A percentile compares a stretch with the other conserved stretches of the same genome.
These are phyloP conservation scores for Pseudachorutes palmiensis DNA, from an alignment of 1,140 invertebrate species.

Conservation along the genomic window DNA sequence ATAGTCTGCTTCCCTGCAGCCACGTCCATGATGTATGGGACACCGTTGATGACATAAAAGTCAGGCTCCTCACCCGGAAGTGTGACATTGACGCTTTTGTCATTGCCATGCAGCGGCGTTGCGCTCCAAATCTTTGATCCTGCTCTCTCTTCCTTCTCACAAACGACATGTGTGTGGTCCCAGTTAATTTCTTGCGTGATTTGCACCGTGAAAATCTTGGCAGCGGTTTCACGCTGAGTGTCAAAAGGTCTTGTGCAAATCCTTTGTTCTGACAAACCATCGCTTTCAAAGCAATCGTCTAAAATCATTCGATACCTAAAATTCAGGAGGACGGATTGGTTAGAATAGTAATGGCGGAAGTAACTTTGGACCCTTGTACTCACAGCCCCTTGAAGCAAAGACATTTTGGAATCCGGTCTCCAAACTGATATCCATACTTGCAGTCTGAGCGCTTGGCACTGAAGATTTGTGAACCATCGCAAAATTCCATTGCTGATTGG, in stretches of 20 bases:
- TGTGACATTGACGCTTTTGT: neutral
- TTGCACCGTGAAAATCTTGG: slow-evolving; percentile 2
- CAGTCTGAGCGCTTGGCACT: neutral
- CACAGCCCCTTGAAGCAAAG: slow-evolving; percentile 4
- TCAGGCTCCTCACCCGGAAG: neutral
- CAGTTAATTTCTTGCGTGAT: slow-evolving; percentile 8
- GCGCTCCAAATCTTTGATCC: neutral
- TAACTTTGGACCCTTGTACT: neutral
- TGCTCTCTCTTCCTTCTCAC: neutral
- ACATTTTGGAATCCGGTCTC: neutral
- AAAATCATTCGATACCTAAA: neutral
- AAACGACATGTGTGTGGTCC: slow-evolving; percentile 7
- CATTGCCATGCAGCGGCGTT: neutral
- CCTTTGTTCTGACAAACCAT: neutral
- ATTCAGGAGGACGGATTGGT: neutral
- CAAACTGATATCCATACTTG: neutral
- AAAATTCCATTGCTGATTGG: neutral
- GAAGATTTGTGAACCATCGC: neutral
- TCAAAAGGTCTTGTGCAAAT: slow-evolving; percentile 6
- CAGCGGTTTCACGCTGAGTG: neutral
- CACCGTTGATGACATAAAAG: slow-evolving; percentile 4
- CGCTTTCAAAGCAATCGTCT: slow-evolving; percentile 4
- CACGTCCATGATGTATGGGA: neutral
- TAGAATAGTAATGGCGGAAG: neutral
- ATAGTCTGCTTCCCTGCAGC: neutral